phyloP scores from a whole-genome alignment of 2,113 vertebrate genomes.

The Stigmatopora argus region DNA sequence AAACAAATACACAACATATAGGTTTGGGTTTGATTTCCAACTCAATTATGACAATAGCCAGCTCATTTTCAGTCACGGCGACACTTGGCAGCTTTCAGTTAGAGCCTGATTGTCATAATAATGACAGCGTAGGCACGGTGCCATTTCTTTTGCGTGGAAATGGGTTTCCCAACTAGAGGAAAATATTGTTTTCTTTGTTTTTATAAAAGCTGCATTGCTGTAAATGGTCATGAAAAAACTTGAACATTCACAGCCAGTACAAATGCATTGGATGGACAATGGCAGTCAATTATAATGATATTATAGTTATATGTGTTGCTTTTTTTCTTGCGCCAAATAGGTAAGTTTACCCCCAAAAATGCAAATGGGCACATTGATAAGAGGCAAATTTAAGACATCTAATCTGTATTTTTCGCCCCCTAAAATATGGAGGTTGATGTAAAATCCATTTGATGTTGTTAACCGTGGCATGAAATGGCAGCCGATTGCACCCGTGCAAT shows the following conservation, averaged over 20 bases:
- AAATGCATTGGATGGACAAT: too few relatives aligned
- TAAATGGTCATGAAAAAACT: too few relatives aligned
- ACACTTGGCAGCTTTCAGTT: conserved; percentile 20
- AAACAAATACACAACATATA: conserved; percentile 1
- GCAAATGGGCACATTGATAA: too few relatives aligned
- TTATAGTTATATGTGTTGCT: too few relatives aligned
- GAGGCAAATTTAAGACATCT: too few relatives aligned
- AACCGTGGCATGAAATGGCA: conserved; percentile 1
- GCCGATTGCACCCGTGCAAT: conserved; percentile 14
- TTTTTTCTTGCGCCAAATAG: too few relatives aligned
- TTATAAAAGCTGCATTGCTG: too few relatives aligned
- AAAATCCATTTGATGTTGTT: conserved; percentile 6
- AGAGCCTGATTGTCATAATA: conserved; percentile 17
- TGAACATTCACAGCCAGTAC: too few relatives aligned
- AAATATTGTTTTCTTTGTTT: not conserved
- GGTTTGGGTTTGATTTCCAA: conserved; percentile 27
- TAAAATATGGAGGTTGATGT: too few relatives aligned
- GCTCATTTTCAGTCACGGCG: conserved; percentile 32
- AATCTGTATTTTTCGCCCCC: too few relatives aligned
- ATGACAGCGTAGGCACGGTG: conserved; percentile 6
- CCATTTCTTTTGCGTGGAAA: not conserved
- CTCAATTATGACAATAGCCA: conserved; percentile 43
- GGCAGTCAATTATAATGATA: too few relatives aligned
- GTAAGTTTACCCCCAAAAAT: too few relatives aligned
- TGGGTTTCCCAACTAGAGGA: not conserved